A percentile compares a stretch with the other conserved stretches of the same genome.
Conservation (phyloP, 1,140 invertebrate genomes). For the Pachypeltis micranthus region DNA sequence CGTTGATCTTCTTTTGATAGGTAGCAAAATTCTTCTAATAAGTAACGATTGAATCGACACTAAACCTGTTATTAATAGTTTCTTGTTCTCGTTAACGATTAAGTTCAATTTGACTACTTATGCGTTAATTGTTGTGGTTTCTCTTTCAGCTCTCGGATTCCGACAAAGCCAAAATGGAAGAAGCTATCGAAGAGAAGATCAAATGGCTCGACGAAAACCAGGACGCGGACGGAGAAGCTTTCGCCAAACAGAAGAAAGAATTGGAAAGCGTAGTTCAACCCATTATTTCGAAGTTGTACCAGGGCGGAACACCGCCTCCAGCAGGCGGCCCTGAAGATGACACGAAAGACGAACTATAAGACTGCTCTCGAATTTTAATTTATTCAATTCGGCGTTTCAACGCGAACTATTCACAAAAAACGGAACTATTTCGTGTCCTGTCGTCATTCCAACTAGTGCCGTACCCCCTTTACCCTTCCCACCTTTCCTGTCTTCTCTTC, state of each 20-base stretch:
- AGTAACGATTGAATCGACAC: too few species aligned
- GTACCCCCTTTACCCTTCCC: too few species aligned
- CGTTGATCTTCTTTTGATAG: too few species aligned
- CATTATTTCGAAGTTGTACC: conserved; percentile 94
- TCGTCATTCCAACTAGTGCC: too few species aligned
- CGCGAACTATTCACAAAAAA: too few species aligned
- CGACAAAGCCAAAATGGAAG: conserved; percentile 92
- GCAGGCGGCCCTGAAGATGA: conserved; percentile 53
- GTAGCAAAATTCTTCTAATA: too few species aligned
- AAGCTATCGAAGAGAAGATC: conserved; percentile 91
- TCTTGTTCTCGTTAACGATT: background rate
- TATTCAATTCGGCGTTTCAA: conserved; percentile 4
- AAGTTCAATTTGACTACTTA: background rate
- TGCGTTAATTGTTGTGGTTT: conserved; percentile 7
- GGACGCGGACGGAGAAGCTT: conserved; percentile 86
- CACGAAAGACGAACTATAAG: conserved; percentile 78
- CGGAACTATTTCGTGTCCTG: too few species aligned
- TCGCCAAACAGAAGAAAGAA: conserved; percentile 95
- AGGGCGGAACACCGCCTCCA: conserved; percentile 63
- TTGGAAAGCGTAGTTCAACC: conserved; percentile 91
- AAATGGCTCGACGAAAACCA: conserved; percentile 96
- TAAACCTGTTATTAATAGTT: too few species aligned
- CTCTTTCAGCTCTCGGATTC: conserved; percentile 52
- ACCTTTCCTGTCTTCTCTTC: background rate
- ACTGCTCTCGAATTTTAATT: conserved; percentile 12